Evolutionary conservation across 1,140 invertebrate species (phyloP), one percentile per base, ranked within the genome.

Genomic region (Lepidurus couesii): DNA sequence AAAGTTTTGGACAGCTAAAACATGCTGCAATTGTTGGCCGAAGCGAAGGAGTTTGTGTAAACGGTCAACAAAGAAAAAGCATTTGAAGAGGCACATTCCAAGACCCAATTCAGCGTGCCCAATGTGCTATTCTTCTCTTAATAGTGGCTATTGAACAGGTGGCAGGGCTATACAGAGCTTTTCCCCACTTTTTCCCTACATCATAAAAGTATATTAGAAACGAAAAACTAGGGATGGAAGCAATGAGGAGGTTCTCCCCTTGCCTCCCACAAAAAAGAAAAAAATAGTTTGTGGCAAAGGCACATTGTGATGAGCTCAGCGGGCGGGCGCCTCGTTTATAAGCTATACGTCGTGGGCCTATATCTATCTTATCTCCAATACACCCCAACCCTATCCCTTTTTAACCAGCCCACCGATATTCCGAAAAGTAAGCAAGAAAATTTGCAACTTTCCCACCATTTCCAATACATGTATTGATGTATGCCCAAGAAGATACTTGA

Each of bases 261-360:
- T 16, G 16, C 45, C 45, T 47, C 45, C 45, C 45, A 47, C 45
- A 16, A 10, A 47, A 16, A 65, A 65, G 13, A 1, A 65, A 65
- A 65, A 65, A 65, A 65, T 65, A 65, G 53, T 65, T 65, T 65
- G 53, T 65, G 53, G 53, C 53, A 65, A 65, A 65, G 53, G 53
- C 13, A 65, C 53, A 65, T 65, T 65, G 53, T 65, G 53, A 65
- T 65, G 53, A 65, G 53, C 53, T 65, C 53, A 11, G 53, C 53
- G 53, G 53, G 53, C 53, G 53, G 53, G 53, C 53, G 21, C 53
- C 21, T 65, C 21, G 53, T 65, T 65, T 65, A 21, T 13, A 65
- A 65, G 8, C 16, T 65, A 65, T 13, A 65, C 53, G 53, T 65
- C 16, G 45, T n/a, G 53, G 8, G 16, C 53, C 13, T n/a, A 65